Base-by-base conservation (phyloP, 1,140 invertebrate species). In the Caenorhabditis briggsae region DNA sequence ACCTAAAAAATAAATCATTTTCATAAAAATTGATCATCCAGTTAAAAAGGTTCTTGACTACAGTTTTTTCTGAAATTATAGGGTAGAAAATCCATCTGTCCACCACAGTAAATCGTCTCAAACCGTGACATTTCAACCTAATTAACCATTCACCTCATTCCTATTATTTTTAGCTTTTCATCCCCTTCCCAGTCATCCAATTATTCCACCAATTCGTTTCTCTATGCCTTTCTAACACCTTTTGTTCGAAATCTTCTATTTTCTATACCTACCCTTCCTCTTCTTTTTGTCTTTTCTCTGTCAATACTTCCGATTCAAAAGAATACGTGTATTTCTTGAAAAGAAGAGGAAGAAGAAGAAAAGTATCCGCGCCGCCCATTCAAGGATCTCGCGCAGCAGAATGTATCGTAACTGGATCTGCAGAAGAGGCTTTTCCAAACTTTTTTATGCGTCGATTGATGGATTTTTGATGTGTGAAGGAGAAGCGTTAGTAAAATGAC, bases 311-410 rank as follows among this genome's bases (percentile, higher is more conserved):
- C 70, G n/a, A 23, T 50, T 53, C 70, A 78, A 48, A 50, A 50
- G 70, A 78, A 78, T 78, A 78, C 70, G 70, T 78, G 70, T 25
- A 25, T 61, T 61, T 61, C 59, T 61, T 25, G 23, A 61, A 18
- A 59, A 12, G n/a, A 70, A 70, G 41, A 46, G 9, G 59, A 23
- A 8, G 12, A 18, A 48, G 18, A 41, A 64, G 12, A 33, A 25
- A 33, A 33, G 33, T 33, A 33, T 33, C 33, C 33, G 33, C 46
- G 12, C 64, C 33, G 33, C 16, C 59, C 6, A 61, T 61, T 20
- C 20, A 61, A 20, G 59, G 59, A 70, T 7, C n/a, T 70, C 33
- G 64, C 64, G 43, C 41, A 25, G n/a, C 33, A 33, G 33, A 33
- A 33, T 33, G 33, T 33, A 70, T 46, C 43, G 41, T 46, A 70